Evolutionary conservation across 2,797 vertebrate genomes (phyloP), one percentile per base, ranked within the genome.

Genomic region (Atherinosoma microstoma): DNA sequence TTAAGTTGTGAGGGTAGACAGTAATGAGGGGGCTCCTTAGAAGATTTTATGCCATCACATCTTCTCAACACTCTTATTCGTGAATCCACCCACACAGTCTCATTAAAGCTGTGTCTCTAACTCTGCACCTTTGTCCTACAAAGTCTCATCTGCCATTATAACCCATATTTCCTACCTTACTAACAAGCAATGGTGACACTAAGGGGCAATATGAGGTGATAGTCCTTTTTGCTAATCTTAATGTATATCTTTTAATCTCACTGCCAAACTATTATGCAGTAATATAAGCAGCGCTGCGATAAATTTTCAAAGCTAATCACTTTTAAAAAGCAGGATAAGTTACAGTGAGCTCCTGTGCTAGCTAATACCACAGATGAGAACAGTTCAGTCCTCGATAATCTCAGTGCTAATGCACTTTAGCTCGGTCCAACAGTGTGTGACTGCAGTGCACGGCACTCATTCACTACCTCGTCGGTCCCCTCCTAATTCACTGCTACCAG

Each of bases 11-110:
- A 77, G 56, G 36, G 60, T 56, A 74, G 66, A 77, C 57, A 15
- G 29, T 91, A 90, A 90, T 86, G 86, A 90, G 82, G 67, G 67
- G 22, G 62, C 77, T 75, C 84, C 62, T 85, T 79, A 69, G 83
- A 84, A 78, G 58, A 74, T 81, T 72, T 73, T 79, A 80, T 78
- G 65, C 47, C 54, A 68, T 58, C 45, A 67, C 38, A 54, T 76
- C 51, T 47, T 58, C 20, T 15, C n/a, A 58, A 57, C 66, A 61
- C 32, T 13, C 30, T 13, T 34, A 18, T 24, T 34, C 20, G 16
- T 29, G 42, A 69, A 81, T 82, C 54, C 73, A 66, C 78, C 75
- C 73, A 82, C 69, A 0, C 64, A 45, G 62, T 56, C 87, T 89
- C 84, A 93, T 92, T 92, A 92, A 86, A 82, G 67, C 56, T 29